Base-by-base conservation (phyloP, 2,113 vertebrate genomes). In the Lipotes vexillifer region DNA sequence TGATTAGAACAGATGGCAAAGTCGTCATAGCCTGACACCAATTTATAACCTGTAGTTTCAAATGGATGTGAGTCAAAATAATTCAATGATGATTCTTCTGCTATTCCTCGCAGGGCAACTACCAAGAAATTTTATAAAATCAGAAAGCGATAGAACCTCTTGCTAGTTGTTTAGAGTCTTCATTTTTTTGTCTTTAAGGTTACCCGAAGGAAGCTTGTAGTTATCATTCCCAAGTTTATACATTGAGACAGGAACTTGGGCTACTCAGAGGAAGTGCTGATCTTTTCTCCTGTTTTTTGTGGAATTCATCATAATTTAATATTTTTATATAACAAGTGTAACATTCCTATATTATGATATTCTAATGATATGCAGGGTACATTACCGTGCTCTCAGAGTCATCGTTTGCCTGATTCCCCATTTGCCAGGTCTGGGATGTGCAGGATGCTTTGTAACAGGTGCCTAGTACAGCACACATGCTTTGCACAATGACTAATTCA, bases 1-100 rank as follows among this genome's bases (percentile, higher is more conserved):
- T 96, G 46, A 68, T 80, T 72, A 74, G 90, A 97, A 96, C 90
- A 97, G 90, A 93, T 96, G 77, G 77, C 49, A 90, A 91, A 88
- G 27, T 59, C 13, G 41, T 91, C 82, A 93, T 65, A 94, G 75
- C 25, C 41, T 95, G 83, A 93, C 49, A 55, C 20, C 46, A 71
- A 91, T 85, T 82, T 94, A 29, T 91, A 91, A 88, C 63, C 90
- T 92, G 6, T 52, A 57, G 36, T 93, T 96, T 95, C 87, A 91
- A 69, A 86, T 59, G 44, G 17, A 69, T 65, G 20, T 85, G 49
- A 93, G 38, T 95, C 71, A 93, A 41, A 95, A 69, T 63, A 95
- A 85, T 92, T 75, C 38, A 84, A 8, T 82, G 41, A 88, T 93
- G 44, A 81, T 77, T 75, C 68, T 15, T 84, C 14, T 59, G 20